Percentiles rank a stretch among this genome's conserved stretches.
phyloP scores from a whole-genome alignment of 2,888 invertebrate genomes.

The Axea sp. region DNA sequence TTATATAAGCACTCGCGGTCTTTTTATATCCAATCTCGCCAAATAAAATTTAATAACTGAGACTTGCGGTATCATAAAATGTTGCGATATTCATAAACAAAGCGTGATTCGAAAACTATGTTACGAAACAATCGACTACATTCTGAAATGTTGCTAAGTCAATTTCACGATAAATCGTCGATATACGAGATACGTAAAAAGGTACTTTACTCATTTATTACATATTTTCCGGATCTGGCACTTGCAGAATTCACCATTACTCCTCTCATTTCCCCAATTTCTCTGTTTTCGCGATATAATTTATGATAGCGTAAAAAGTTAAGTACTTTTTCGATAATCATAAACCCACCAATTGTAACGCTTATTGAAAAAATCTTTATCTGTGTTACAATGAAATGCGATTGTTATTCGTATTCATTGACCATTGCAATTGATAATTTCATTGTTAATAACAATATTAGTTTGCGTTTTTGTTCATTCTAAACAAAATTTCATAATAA shows the following conservation, averaged over 20 bases:
- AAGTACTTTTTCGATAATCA: slow-evolving; percentile 56
- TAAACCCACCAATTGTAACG: slow-evolving; percentile 41
- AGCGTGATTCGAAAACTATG: slow-evolving; percentile 52
- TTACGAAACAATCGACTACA: slow-evolving; percentile 55
- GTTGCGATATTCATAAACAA: slow-evolving; percentile 58
- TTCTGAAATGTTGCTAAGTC: slow-evolving; percentile 52
- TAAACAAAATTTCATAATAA: not conserved
- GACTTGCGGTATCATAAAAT: slow-evolving; percentile 47
- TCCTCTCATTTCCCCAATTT: slow-evolving; percentile 59
- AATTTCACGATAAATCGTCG: slow-evolving; percentile 56
- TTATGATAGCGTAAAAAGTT: slow-evolving; percentile 58
- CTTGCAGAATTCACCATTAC: slow-evolving; percentile 54
- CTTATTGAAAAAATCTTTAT: slow-evolving; percentile 46
- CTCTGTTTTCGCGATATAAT: slow-evolving; percentile 53
- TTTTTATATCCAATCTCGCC: not conserved
- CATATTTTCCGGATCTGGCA: slow-evolving; percentile 45
- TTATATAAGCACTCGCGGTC: not conserved
- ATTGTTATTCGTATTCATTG: slow-evolving; percentile 13
- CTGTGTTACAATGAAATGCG: slow-evolving; percentile 18
- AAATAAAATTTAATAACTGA: slow-evolving; percentile 23
- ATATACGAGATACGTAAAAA: slow-evolving; percentile 63
- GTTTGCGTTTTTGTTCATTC: no score
- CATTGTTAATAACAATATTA: slow-evolving; percentile 1
- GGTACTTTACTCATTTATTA: slow-evolving; percentile 59
- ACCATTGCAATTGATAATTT: no score